Evolutionary conservation across 2,888 invertebrate genomes (phyloP), one percentile per base, ranked within the genome.

Genomic region (Dendrolimus pini): DNA sequence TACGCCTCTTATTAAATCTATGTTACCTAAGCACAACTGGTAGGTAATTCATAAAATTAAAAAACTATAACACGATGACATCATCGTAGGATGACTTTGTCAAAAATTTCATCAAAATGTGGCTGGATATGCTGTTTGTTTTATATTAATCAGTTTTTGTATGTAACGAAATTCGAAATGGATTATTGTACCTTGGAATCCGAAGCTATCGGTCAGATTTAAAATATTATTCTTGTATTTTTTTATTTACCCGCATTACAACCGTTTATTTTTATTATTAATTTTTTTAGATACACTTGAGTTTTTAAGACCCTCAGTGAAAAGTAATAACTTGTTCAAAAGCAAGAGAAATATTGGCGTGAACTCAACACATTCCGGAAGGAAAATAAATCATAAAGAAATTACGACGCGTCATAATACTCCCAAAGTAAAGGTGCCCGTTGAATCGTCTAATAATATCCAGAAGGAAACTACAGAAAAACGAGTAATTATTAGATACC

Each of bases 271-370:
- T 65, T 67, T 65, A 68, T 70, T 68, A 70, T 69, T 67, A 69
- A 62, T 74, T 78, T 74, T 71, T 79, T 65, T 82, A 87, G 86
- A 82, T 69, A 77, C 77, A 13, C 69, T 85, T 69, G 77, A 83
- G 60, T 77, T 74, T 63, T 66, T 82, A 58, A 75, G 76, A 69
- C 80, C 78, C 10, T 74, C 81, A 30, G 74, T 78, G 54, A 78
- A 75, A 66, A 76, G 76, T 64, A 57, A 57, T 47, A 52, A 55
- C 12, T 55, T 12, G 41, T 12, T 30, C 30, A 41, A 55, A 56
- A 13, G 10, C 12, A 7, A 52, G 63, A 56, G 47, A 54, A 61
- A 58, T 18, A 30, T 6, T 30, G 30, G 3, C 6, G 30, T 30
- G 30, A 30, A 30, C 6, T 30, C 30, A 30, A 30, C 30, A 30